Evolutionary conservation across 2,113 vertebrate genomes (phyloP).

Genomic region (Sterrhoptilus dennistouni): DNA sequence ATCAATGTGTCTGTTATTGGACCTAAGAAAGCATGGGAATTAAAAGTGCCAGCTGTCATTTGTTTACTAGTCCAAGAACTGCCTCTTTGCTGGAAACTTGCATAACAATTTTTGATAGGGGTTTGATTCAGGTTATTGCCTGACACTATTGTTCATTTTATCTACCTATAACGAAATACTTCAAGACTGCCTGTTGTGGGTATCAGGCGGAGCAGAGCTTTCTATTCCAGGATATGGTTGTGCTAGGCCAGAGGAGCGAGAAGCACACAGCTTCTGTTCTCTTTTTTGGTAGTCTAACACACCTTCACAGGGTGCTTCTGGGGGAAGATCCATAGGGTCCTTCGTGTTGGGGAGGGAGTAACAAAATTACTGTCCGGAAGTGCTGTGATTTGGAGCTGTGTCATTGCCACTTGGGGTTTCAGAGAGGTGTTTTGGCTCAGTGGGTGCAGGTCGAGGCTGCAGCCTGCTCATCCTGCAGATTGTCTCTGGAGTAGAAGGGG

Average conservation of each 20-base stretch:
- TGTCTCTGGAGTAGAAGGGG: background rate
- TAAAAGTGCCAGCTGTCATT: background rate
- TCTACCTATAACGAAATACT: background rate
- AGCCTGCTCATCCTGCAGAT: rapidly evolving
- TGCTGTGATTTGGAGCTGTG: background rate
- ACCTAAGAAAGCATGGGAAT: background rate
- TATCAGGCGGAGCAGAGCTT: background rate
- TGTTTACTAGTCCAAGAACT: background rate
- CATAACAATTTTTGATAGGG: background rate
- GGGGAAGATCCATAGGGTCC: too few relatives aligned
- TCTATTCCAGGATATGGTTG: background rate
- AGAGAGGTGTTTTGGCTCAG: background rate
- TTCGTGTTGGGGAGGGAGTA: rapidly evolving
- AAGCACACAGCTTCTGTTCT: background rate
- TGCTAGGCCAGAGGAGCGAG: background rate
- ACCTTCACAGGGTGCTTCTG: background rate
- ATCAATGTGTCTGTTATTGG: background rate
- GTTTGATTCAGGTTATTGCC: background rate
- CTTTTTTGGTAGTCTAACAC: background rate
- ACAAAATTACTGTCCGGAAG: background rate
- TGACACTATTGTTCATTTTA: background rate
- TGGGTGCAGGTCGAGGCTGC: background rate
- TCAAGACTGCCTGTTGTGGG: background rate
- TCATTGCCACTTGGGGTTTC: rapidly evolving
- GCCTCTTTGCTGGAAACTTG: background rate